Base-by-base conservation (phyloP, 2,113 vertebrate species). In the Oreochromis aureus region DNA sequence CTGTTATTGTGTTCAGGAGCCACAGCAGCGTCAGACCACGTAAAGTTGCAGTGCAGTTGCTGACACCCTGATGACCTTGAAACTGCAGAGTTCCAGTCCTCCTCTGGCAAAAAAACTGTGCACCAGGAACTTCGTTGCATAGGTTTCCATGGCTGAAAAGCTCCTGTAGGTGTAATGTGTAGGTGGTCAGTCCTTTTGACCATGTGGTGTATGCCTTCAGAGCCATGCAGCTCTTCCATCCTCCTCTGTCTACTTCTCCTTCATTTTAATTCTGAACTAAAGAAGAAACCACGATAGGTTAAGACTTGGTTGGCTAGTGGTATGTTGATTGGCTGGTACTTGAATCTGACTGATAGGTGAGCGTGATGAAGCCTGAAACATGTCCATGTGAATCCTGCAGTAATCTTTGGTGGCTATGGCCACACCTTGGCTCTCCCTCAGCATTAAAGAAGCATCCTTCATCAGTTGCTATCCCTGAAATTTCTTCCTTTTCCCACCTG, bases 121-220 rank as follows among this genome's bases (percentile, higher is more conserved):
- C 22, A 15, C 41, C 0, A 0, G 41, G 22, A 30, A 10, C 69
- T 48, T 48, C 2, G 15, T 46, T 27, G 22, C 22, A 46, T 1
- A 10, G 15, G 8, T 30, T 76, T 76, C 41, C 24, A 3, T 30
- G 9, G 41, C 22, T 46, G 39, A 73, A 46, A 22, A 27, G 22
- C 39, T 46, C 0, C 69, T 73, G 69, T 46, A 4, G 39, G 66
- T 73, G 11, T 71, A 15, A 71, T 71, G 36, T 71, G 66, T 46
- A 73, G 39, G 22, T 46, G 39, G 13, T 44, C 66, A 46, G 69
- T 73, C 24, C 41, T 46, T 46, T 73, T 27, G 39, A 44, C 39
- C 13, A 27, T 1, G 15, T 10, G 22, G 39, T 46, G 66, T 71
- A 71, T 39, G 10, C 44, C 9, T 76, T 48, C 2, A 48, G 10